phyloP scores from a whole-genome alignment of 2,113 vertebrate species.

The Chionis minor region DNA sequence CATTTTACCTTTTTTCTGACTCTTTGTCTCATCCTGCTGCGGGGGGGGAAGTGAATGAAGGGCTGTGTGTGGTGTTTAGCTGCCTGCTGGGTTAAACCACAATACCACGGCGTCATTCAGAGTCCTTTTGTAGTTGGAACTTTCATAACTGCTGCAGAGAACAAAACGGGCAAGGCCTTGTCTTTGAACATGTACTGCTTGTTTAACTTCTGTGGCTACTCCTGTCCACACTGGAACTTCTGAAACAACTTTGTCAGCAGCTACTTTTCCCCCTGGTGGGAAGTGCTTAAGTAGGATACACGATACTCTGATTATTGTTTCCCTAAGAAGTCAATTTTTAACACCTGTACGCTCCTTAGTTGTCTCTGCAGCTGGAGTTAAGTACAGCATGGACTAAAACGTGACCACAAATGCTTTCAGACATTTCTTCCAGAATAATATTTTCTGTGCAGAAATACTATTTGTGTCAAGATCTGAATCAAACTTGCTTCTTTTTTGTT shows the following conservation, averaged over 20 bases:
- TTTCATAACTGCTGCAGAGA: background rate
- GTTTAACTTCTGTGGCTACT: background rate
- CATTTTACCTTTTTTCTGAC: background rate
- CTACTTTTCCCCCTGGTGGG: background rate
- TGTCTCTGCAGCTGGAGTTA: background rate
- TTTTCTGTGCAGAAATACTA: background rate
- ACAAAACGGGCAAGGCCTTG: background rate
- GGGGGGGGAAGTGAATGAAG: background rate
- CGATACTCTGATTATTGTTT: background rate
- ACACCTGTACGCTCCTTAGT: background rate
- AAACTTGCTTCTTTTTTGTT: background rate
- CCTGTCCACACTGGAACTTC: background rate
- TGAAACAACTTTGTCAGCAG: background rate
- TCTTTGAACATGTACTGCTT: fast-evolving
- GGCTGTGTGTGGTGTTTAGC: background rate
- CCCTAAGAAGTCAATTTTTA: background rate
- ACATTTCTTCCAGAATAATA: background rate
- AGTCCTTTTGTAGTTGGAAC: background rate
- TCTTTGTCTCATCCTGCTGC: background rate
- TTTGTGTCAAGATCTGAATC: background rate
- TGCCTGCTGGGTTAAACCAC: background rate
- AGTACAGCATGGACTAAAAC: background rate
- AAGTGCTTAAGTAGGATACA: background rate
- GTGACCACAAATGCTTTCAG: background rate
- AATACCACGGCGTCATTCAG: background rate